Evolutionary conservation across 2,888 invertebrate species (phyloP), one percentile per base, ranked within the genome.

Genomic region (Hesperia comma): DNA sequence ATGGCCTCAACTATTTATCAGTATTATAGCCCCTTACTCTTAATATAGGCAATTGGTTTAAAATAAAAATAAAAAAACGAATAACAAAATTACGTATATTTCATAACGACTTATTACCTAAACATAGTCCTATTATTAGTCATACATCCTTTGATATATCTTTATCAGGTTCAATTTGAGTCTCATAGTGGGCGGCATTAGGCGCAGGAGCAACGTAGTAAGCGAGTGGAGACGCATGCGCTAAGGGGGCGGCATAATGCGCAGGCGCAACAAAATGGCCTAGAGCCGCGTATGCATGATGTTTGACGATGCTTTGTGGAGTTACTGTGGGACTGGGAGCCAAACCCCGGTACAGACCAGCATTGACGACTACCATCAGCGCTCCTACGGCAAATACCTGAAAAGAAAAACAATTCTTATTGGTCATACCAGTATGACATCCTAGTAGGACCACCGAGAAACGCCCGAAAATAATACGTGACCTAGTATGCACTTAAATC

Each of bases 311-410:
- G 82, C 87, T 91, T 74, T 93, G 92, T 46, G 91, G 88, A 17
- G 92, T 92, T 19, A 90, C 83, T 10, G 90, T 92, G 12, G 79
- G 77, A 74, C 90, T 88, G 77, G 88, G 89, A 70, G 75, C 75
- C 68, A 83, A 85, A 78, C 53, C 58, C 21, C 41, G 62, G 84
- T 86, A 90, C 73, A 94, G 82, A 60, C 94, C 94, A 60, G 94
- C 94, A 75, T 88, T 93, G 76, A 92, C 92, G 19, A 92, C 84
- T 68, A 88, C 87, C 84, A 93, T 73, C 76, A 93, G 79, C 80
- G 89, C 86, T 82, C 88, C 82, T 74, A 93, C 78, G 72, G 87
- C 82, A 75, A 90, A 78, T 68, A 90, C 82, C 90, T 90, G 74
- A 15, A 78, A 73, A 41, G 40, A n/a, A n/a, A n/a, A n/a, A n/a